Evolutionary conservation across 2,797 vertebrate genomes (phyloP).

Genomic region (Alcedo quadribrachys): DNA sequence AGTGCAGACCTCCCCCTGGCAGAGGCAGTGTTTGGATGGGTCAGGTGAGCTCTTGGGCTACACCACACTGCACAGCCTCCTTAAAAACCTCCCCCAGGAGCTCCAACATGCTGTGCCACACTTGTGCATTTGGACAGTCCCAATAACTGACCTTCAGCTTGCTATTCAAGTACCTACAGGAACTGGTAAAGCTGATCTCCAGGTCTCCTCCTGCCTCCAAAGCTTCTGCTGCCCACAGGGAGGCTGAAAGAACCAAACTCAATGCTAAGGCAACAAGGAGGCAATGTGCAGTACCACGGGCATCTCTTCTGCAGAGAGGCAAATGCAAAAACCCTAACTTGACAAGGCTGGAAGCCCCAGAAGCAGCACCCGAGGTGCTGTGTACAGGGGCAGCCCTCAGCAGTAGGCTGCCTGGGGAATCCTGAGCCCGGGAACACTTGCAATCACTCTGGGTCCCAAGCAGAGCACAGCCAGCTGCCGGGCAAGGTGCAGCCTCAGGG

Average conservation of each 20-base stretch:
- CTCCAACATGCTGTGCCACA: neutral
- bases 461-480: neutral
- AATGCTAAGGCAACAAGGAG: neutral
- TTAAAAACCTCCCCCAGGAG: neutral
- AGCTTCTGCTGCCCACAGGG: neutral
- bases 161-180: rapidly evolving
- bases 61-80: neutral
- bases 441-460: neutral
- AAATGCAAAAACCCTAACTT: neutral
- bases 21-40: neutral
- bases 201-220: neutral
- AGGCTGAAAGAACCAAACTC: neutral
- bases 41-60: neutral
- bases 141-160: neutral
- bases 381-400: neutral
- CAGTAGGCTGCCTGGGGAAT: neutral
- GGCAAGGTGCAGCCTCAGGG: neutral
- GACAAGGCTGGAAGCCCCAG: neutral
- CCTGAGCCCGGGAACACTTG: rapidly evolving
- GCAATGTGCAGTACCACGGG: rapidly evolving
- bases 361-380: neutral
- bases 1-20: neutral
- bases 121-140: rapidly evolving
- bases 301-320: rapidly evolving
- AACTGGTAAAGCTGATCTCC: neutral